These are phyloP conservation scores for Oncorhynchus keta DNA, from an alignment of 2,113 vertebrate species.

Conservation along the genomic window DNA sequence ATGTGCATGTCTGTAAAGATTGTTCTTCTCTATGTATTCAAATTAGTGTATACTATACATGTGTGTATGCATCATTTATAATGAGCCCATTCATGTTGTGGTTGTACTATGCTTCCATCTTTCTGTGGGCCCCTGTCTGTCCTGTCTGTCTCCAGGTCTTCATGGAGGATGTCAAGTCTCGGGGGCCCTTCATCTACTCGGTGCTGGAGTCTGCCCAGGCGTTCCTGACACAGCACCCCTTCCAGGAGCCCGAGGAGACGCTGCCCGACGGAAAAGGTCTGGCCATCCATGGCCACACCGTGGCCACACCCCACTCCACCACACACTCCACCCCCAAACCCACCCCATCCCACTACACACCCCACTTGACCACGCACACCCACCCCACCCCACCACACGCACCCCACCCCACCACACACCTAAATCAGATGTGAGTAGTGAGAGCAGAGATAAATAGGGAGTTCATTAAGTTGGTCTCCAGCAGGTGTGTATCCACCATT, in stretches of 20 bases:
- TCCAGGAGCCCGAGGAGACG: conserved; percentile 90
- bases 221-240: conserved; percentile 94
- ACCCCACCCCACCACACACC: not conserved
- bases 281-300: conserved; percentile 28
- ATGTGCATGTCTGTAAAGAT: not conserved
- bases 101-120: not conserved
- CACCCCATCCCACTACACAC: no score
- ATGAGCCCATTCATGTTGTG: not conserved
- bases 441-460: not conserved
- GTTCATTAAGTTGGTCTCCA: not conserved
- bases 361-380: no score
- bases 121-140: conserved; percentile 19
- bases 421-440: not conserved
- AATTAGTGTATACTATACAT: conserved; percentile 2
- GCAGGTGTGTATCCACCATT: conserved; percentile 30
- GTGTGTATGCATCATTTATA: not conserved
- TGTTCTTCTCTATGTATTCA: not conserved
- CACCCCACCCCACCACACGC: not conserved
- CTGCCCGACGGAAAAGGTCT: conserved; percentile 88
- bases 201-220: conserved; percentile 94
- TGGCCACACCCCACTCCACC: not conserved
- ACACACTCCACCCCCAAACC: no score
- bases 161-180: conserved; percentile 97
- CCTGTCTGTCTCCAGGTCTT: conserved; percentile 76
- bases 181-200: conserved; percentile 94